Evolutionary conservation across 2,113 vertebrate genomes (phyloP), one percentile per base, ranked within the genome.

Genomic region (Gobiocypris rarus): DNA sequence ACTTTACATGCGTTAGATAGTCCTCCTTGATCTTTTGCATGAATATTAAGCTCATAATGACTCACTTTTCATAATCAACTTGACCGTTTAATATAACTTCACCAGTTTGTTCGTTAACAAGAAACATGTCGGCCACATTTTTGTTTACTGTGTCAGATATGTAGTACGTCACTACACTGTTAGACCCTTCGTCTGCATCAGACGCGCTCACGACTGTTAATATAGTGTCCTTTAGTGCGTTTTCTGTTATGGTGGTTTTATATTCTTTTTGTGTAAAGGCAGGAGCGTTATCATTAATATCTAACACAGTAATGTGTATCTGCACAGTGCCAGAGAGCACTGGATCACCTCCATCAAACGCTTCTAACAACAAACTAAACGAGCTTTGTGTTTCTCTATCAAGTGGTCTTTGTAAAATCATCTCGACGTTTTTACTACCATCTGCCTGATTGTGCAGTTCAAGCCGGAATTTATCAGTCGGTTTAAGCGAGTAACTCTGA

Each of bases 271-370:
- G 41, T 5, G 4, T 19, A 38, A 63, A 79, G 0, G 31, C 38
- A 45, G 93, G 92, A 2, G 90, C 88, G 54, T 94, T 94, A 3
- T 94, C 93, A 75, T 94, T 94, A 0, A 0, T 31, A 67, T 94
- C 93, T 28, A 93, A 6, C 1, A 95, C 92, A 0, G 78, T 91
- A 0, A 96, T 84, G 3, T 88, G 86, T 83, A 96, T 94, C 56
- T 77, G 87, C n/a, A 93, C 84, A 0, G 91, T 95, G 63, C 94
- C 94, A 0, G 94, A 93, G 80, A 83, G 91, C 56, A 93, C 90
- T 11, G 95, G 95, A 67, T 90, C 82, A 14, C 95, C 95, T 0
- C 95, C 95, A n/a, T 96, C 95, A 17, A 91, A 90, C 7, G 94
- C 95, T 6, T 91, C 85, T 58, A 96, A 85, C 9, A 93, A 87